Evolutionary conservation across 2,888 invertebrate genomes (phyloP), one percentile per base, ranked within the genome.

Genomic region (Drosophila helvetica): DNA sequence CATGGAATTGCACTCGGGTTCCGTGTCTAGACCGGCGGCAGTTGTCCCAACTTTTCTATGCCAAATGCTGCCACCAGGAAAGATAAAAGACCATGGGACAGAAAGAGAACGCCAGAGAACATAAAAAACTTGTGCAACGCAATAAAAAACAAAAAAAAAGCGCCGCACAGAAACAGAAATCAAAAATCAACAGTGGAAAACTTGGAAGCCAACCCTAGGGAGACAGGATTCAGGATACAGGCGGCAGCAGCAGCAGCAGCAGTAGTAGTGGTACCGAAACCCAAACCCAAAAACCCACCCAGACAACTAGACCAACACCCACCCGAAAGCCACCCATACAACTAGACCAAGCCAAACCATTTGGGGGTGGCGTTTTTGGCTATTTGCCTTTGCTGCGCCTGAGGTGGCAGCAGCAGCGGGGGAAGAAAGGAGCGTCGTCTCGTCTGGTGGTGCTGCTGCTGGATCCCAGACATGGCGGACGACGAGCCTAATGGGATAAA

Each of bases 401-500:
- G 54, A 56, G 69, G 59, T 69, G 63, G 59, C 56, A 27, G 62
- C 46, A 66, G 43, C 46, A 63, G 42, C 60, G 47, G 48, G 48
- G 46, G 43, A 38, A n/a, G 59, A 42, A 19, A 38, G 51, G 46
- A 38, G 38, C 38, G 38, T 38, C 38, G 38, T n/a, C 38, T 38
- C 61, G 62, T 15, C 52, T 56, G 64, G 19, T 33, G 53, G 61
- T 67, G 60, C 83, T 69, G 71, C 73, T 77, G 79, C 75, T 75
- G 79, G 77, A 56, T 77, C 72, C 63, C 81, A 78, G 72, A 71
- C 84, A 72, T 74, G 72, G 69, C 80, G 78, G 80, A 80, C 77
- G 69, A 60, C 75, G 54, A 66, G 72, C 82, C 72, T 75, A 79
- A 81, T 81, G 81, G 81, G 69, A 84, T 81, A 79, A 84, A 74